These are phyloP conservation scores for Saguinus midas DNA, from an alignment of 2,113 vertebrate genomes.

Conservation along the genomic window DNA sequence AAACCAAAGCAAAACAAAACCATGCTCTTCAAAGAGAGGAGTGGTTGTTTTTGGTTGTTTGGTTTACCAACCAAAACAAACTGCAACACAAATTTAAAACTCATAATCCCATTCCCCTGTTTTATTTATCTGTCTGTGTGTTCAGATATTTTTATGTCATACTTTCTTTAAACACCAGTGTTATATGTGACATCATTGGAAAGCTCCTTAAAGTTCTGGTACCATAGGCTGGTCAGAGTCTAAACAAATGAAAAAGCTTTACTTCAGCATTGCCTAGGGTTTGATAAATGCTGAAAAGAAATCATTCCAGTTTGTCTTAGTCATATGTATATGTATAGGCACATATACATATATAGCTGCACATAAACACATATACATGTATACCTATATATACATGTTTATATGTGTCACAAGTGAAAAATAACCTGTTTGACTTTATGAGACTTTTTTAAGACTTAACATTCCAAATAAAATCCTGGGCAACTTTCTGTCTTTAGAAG, in stretches of 20 bases:
- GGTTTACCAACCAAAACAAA: not conserved
- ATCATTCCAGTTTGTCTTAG: not conserved
- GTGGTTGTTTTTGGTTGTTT: not conserved
- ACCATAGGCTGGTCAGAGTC: not conserved
- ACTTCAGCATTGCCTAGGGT: not conserved
- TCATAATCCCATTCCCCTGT: not conserved
- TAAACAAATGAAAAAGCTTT: not conserved
- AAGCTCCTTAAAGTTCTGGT: not conserved
- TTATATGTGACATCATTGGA: not conserved
- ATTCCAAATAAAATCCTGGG: not conserved
- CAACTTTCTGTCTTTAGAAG: not conserved
- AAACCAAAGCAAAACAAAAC: too few relatives aligned
- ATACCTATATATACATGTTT: not conserved
- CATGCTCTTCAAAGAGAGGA: not conserved
- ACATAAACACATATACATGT: too few relatives aligned
- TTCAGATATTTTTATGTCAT: not conserved
- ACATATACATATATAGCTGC: not conserved
- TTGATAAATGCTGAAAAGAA: slow-evolving; percentile 37
- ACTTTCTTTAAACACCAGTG: not conserved
- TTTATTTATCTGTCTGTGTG: not conserved
- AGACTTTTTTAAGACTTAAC: not conserved
- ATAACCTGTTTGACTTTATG: not conserved
- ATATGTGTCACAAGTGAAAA: not conserved
- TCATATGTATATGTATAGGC: not conserved
- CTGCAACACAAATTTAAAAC: not conserved